Conservation (phyloP, 1,140 invertebrate genomes). For the Ips typographus region DNA sequence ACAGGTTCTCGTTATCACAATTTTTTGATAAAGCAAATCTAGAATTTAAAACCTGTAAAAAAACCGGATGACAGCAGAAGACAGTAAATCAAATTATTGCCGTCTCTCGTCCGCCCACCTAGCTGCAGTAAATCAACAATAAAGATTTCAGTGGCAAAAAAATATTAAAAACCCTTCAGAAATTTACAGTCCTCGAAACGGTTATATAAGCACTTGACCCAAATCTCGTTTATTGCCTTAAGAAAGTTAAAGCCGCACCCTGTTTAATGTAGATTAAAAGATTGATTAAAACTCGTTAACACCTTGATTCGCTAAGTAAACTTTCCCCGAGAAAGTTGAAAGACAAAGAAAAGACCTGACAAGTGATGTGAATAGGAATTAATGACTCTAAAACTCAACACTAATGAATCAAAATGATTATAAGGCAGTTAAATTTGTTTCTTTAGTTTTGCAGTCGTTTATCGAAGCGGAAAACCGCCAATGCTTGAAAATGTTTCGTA, state of each 20-base stretch:
- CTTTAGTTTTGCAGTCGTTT: background rate
- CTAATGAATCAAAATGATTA: background rate
- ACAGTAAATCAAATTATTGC: background rate
- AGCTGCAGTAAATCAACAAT: background rate
- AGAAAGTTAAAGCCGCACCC: conserved; percentile 19
- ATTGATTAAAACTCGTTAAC: conserved; percentile 30
- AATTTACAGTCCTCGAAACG: conserved; percentile 5
- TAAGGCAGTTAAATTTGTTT: background rate
- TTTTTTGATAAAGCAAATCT: too few species aligned
- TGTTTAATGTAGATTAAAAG: conserved; percentile 30
- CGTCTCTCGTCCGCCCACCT: background rate
- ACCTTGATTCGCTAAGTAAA: conserved; percentile 27
- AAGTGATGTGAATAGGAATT: conserved; percentile 29
- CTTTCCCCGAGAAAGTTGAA: conserved; percentile 11
- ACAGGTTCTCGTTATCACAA: too few species aligned
- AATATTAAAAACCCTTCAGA: background rate
- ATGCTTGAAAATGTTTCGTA: background rate
- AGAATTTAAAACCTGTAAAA: too few species aligned
- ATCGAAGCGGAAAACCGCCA: background rate
- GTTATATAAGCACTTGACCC: conserved; percentile 11
- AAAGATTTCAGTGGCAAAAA: background rate
- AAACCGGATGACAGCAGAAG: background rate
- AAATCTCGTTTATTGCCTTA: conserved; percentile 12
- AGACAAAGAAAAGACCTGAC: conserved; percentile 24
- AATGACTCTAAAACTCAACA: conserved; percentile 8